A percentile compares a stretch with the other conserved stretches of the same genome.
Conservation (phyloP, 92 coral and sea anemone species). For the Phymanthus crucifer region DNA sequence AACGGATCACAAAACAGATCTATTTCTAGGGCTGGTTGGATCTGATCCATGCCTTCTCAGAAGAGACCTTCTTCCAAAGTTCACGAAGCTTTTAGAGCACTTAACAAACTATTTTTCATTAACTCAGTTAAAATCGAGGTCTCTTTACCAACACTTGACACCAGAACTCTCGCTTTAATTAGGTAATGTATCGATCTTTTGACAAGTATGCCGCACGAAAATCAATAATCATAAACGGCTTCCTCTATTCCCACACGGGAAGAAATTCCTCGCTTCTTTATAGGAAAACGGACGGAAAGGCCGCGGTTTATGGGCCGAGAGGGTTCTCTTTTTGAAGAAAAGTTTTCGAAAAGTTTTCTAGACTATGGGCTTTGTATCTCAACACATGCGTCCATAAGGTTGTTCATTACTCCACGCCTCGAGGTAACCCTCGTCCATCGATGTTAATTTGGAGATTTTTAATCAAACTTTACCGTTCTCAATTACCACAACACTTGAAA, state of each 20-base stretch:
- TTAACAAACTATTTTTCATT: constrained; percentile 22
- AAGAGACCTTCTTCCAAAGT: background rate
- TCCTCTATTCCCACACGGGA: background rate
- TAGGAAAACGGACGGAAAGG: background rate
- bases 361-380: background rate
- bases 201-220: background rate
- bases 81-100: constrained; percentile 26
- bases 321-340: background rate
- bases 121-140: constrained; percentile 12
- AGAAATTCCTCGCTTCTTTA: background rate
- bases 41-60: constrained; percentile 18
- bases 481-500: constrained; percentile 4
- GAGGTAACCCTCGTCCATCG: background rate
- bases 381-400: background rate
- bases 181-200: background rate
- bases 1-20: background rate
- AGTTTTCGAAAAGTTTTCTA: background rate
- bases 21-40: background rate
- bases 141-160: constrained; percentile 13
- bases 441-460: background rate
- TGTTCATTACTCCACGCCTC: background rate
- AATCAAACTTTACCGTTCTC: background rate
- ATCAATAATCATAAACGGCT: background rate
- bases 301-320: background rate
- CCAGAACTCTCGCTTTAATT: constrained; percentile 7